These are phyloP conservation scores for Cryptotis parvus DNA, from an alignment of 2,113 vertebrate species.

Conservation along the genomic window DNA sequence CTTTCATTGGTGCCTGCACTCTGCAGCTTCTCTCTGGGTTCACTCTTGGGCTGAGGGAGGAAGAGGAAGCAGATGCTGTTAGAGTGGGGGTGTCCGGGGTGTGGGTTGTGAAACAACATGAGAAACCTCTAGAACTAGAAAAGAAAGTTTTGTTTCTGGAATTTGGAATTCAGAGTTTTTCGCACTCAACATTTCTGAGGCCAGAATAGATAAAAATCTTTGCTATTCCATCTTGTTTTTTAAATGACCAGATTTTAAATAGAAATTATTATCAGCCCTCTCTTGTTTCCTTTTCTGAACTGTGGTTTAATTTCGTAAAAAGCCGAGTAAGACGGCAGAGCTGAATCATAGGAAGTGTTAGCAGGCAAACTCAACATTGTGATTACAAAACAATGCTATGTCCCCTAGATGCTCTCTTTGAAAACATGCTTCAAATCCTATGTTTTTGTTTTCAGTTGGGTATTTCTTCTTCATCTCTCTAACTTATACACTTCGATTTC, in stretches of 20 bases:
- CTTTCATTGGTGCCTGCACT: fast-evolving
- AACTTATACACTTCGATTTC: background rate
- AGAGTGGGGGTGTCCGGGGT: slow-evolving; percentile 65
- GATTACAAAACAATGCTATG: background rate
- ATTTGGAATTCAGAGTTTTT: slow-evolving; percentile 84
- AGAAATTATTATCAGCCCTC: slow-evolving; percentile 77
- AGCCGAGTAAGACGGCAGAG: slow-evolving; percentile 68
- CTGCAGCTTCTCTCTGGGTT: background rate
- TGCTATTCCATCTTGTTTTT: slow-evolving; percentile 72
- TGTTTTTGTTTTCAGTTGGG: background rate
- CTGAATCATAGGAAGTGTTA: slow-evolving; percentile 82
- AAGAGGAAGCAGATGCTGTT: slow-evolving; percentile 38
- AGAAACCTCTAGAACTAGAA: slow-evolving; percentile 73
- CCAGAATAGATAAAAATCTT: slow-evolving; percentile 86
- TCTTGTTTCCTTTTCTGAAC: slow-evolving; percentile 85
- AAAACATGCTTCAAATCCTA: background rate
- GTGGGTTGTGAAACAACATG: slow-evolving; percentile 81
- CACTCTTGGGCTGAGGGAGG: background rate
- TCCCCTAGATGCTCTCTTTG: background rate
- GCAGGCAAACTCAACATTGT: background rate
- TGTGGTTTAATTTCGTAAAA: slow-evolving; percentile 79
- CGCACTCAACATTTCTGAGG: slow-evolving; percentile 84
- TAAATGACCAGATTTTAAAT: slow-evolving; percentile 82
- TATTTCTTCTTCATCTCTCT: slow-evolving; percentile 29
- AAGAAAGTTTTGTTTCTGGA: slow-evolving; percentile 84